Percentiles rank a stretch among this genome's conserved stretches.
These are phyloP conservation scores for Oenanthe oenanthe DNA, from an alignment of 2,113 vertebrate genomes.

Conservation along the genomic window DNA sequence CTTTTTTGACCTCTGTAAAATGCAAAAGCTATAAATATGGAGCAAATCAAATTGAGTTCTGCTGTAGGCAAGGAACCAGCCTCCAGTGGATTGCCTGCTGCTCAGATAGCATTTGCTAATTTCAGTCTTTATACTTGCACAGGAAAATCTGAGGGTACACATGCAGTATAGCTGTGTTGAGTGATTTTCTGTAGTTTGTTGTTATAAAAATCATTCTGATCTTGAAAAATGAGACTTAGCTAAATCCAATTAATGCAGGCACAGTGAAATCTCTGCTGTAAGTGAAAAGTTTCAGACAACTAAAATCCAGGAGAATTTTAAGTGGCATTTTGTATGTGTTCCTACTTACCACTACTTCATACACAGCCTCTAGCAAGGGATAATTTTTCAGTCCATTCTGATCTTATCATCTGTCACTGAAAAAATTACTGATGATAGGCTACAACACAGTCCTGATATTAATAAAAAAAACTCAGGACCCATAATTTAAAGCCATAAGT, in stretches of 20 bases:
- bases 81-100: conserved; percentile 32
- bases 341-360: neutral
- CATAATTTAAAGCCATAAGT: neutral
- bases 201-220: neutral
- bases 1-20: conserved; percentile 39
- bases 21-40: conserved; percentile 46
- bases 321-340: neutral
- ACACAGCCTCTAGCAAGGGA: neutral
- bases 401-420: neutral
- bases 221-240: neutral
- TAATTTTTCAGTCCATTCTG: conserved; percentile 10
- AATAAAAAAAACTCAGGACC: neutral
- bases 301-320: neutral
- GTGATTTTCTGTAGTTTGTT: neutral
- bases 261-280: neutral
- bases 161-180: neutral
- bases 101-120: conserved; percentile 21
- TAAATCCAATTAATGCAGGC: neutral
- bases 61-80: conserved; percentile 31
- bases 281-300: neutral
- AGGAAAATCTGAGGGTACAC: neutral
- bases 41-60: conserved; percentile 40
- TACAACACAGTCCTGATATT: neutral
- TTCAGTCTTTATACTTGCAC: neutral
- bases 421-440: neutral